These are phyloP conservation scores for Zhengitettix transpicula DNA, from an alignment of 2,888 invertebrate species.

Conservation along the genomic window DNA sequence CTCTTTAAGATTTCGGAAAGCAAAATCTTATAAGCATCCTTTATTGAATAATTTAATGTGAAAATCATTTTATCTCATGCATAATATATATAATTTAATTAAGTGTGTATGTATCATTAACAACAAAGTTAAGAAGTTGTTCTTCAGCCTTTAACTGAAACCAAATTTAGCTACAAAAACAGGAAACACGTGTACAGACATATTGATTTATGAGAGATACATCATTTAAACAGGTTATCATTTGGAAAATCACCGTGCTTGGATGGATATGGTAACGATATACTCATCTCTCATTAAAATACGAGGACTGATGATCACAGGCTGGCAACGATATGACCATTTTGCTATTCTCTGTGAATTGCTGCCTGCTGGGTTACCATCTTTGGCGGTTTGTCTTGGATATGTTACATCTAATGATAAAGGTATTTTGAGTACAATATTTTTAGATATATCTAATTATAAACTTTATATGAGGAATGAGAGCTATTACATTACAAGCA, in stretches of 20 bases:
- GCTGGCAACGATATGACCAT: constrained; percentile 56
- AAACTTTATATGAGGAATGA: neutral
- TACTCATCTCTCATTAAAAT: constrained; percentile 35
- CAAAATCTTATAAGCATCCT: too few relatives aligned
- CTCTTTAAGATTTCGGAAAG: too few relatives aligned
- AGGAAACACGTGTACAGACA: too few relatives aligned
- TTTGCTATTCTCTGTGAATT: constrained; percentile 47
- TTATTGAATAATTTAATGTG: too few relatives aligned
- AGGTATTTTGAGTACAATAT: constrained; percentile 1
- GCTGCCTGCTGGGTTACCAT: constrained; percentile 42
- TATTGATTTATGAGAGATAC: too few relatives aligned
- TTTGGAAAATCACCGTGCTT: constrained; percentile 51
- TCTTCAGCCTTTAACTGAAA: too few relatives aligned
- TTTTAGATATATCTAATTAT: neutral
- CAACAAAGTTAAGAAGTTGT: too few relatives aligned
- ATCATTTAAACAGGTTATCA: constrained; percentile 30
- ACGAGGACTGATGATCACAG: constrained; percentile 50
- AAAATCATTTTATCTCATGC: too few relatives aligned
- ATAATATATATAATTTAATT: too few relatives aligned
- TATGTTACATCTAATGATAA: constrained; percentile 7
- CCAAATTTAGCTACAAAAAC: too few relatives aligned
- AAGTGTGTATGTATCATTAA: too few relatives aligned
- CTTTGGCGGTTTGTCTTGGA: constrained; percentile 39
- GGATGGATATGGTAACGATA: constrained; percentile 41
- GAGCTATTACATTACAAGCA: neutral